Base-by-base conservation (phyloP, 1,140 invertebrate genomes). In the Bombus balteatus region DNA sequence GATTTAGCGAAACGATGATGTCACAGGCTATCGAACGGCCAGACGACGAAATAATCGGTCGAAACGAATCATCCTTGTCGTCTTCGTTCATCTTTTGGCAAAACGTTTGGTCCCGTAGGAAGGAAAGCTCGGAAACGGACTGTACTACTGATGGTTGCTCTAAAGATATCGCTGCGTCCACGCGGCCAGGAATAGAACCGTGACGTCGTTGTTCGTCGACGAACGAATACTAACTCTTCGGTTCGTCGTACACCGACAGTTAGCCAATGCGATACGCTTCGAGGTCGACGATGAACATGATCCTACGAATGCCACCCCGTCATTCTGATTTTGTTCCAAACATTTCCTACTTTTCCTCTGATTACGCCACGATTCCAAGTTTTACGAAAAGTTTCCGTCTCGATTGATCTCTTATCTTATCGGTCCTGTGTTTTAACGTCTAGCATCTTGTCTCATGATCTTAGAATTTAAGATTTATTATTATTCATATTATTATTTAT, bases 141-240 rank as follows among this genome's bases (percentile, higher is more conserved):
- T 89, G 89, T 89, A 91, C 87, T 89, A 91, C 87, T 70, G 88
- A 87, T 83, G 87, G 74, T 87, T 78, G 87, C 89, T 94, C 93
- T 94, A 94, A 94, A 94, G 93, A 94, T 94, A 94, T 93, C 93
- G 92, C 88, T 94, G 92, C 93, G 92, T 94, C 92, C 88, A 92
- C 91, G 81, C 72, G 13, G 92, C 91, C 92, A 88, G 91, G 89
- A 94, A 94, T 94, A 94, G 93, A 92, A 91, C 88, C 76, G 83
- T 93, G 92, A 93, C 92, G 92, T 94, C 90, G 91, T 87, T 80
- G 82, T 86, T 80, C 89, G 87, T 90, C 88, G 86, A 88, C 87
- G 81, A 89, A 65, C 84, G 83, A 86, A 85, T 70, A 85, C 78
- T 81, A 81, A 81, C 62, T 71, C 85, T 76, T 78, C 71, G 76